A percentile compares a stretch with the other conserved stretches of the same genome.
These are phyloP conservation scores for Melitaea cinxia DNA, from an alignment of 1,140 invertebrate species.

Conservation along the genomic window DNA sequence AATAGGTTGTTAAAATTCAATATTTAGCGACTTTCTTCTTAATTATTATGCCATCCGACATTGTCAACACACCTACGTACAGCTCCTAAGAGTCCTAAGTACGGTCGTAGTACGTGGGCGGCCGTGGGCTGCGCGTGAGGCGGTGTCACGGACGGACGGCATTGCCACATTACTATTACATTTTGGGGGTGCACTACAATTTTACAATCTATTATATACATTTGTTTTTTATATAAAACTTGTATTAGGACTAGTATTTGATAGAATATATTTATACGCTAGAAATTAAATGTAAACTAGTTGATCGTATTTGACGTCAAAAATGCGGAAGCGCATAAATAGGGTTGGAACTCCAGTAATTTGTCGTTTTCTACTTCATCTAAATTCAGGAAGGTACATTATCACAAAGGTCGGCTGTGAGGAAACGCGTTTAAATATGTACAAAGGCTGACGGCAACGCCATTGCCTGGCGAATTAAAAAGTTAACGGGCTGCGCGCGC, in stretches of 20 bases:
- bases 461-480: constrained; percentile 71
- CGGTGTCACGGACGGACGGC: constrained; percentile 22
- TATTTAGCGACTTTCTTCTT: constrained; percentile 72
- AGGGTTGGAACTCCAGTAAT: not conserved
- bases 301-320: not conserved
- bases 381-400: constrained; percentile 39
- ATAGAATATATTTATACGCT: not conserved
- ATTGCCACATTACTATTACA: constrained; percentile 13
- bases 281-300: not conserved
- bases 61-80: constrained; percentile 70
- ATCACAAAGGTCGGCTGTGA: constrained; percentile 37
- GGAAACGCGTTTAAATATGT: constrained; percentile 29
- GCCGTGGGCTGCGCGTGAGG: constrained; percentile 53
- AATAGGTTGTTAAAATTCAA: constrained; percentile 51
- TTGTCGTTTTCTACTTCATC: constrained; percentile 10
- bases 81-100: constrained; percentile 48
- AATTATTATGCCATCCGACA: constrained; percentile 76
- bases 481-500: constrained; percentile 69
- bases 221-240: no score
- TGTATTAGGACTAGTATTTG: not conserved
- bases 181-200: not conserved
- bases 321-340: not conserved
- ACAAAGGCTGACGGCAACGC: constrained; percentile 50
- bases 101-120: constrained; percentile 49
- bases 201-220: not conserved